Percentiles rank a stretch among this genome's conserved stretches.
Conservation (phyloP, 2,113 vertebrate genomes). For the Phaetusa simplex region DNA sequence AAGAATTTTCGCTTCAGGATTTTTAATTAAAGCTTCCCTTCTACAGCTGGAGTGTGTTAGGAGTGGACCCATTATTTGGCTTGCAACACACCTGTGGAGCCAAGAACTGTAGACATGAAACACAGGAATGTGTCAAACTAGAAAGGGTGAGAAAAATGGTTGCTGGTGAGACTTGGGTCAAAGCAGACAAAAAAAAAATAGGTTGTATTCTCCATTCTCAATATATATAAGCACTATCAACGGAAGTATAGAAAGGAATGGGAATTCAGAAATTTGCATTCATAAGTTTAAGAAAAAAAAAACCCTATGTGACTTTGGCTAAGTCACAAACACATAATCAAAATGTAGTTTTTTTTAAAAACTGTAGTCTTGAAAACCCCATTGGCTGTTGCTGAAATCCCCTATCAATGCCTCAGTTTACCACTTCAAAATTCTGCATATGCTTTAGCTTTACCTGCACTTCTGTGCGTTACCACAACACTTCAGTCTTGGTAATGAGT, state of each 20-base stretch:
- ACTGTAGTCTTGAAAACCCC: too few relatives aligned
- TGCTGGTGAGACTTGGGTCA: neutral
- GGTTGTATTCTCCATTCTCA: neutral
- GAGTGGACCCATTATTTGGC: neutral
- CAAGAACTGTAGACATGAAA: neutral
- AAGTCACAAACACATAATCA: neutral
- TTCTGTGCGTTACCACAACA: too few relatives aligned
- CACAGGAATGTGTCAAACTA: neutral
- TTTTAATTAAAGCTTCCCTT: slow-evolving; percentile 50
- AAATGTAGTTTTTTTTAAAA: neutral
- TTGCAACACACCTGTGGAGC: neutral
- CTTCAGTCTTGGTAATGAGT: fast-evolving
- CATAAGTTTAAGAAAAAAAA: neutral
- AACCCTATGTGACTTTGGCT: too few relatives aligned
- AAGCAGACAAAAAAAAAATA: neutral
- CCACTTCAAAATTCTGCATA: too few relatives aligned
- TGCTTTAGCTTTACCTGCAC: neutral
- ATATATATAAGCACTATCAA: neutral
- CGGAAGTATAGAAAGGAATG: neutral
- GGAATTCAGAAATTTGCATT: neutral
- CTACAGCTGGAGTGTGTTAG: slow-evolving; percentile 1
- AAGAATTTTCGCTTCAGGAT: slow-evolving; percentile 28
- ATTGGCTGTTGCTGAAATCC: neutral
- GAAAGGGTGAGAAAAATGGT: neutral
- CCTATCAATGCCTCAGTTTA: neutral